Conservation (phyloP, 2,888 invertebrate species). For the Sinhomidia bicolor region DNA sequence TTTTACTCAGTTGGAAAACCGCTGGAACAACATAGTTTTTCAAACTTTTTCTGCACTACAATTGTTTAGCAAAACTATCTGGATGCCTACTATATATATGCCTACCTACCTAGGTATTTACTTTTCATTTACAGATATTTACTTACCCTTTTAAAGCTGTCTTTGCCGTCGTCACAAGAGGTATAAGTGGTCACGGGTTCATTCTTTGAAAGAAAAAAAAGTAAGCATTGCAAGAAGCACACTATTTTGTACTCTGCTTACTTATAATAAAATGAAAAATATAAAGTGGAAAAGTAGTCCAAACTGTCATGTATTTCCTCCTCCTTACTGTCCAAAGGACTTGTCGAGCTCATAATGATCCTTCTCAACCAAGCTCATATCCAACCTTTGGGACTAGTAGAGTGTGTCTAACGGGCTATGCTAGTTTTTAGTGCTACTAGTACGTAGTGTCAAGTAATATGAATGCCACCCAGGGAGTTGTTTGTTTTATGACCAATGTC, state of each 20-base stretch:
- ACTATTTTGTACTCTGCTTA: not conserved
- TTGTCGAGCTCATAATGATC: constrained; percentile 4
- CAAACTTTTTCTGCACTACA: not conserved
- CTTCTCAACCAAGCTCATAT: not conserved
- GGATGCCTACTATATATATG: too few relatives aligned
- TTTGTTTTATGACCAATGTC: constrained; percentile 44
- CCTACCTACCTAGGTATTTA: too few relatives aligned
- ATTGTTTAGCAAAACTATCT: too few relatives aligned
- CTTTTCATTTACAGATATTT: not conserved
- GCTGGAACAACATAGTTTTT: not conserved
- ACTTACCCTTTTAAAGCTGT: not conserved
- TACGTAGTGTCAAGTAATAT: constrained; percentile 24
- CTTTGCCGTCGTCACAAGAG: not conserved
- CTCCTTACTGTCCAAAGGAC: not conserved
- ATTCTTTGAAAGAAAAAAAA: not conserved
- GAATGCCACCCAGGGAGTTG: constrained; percentile 39
- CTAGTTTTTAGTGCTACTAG: not conserved
- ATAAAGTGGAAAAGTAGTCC: not conserved
- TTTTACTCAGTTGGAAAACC: not conserved
- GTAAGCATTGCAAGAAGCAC: not conserved
- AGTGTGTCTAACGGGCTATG: too few relatives aligned
- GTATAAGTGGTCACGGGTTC: not conserved
- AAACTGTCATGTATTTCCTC: not conserved
- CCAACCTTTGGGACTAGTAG: not conserved
- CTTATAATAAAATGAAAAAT: not conserved